Evolutionary conservation across 2,113 vertebrate species (phyloP).

Genomic region (Dipodomys merriami): DNA sequence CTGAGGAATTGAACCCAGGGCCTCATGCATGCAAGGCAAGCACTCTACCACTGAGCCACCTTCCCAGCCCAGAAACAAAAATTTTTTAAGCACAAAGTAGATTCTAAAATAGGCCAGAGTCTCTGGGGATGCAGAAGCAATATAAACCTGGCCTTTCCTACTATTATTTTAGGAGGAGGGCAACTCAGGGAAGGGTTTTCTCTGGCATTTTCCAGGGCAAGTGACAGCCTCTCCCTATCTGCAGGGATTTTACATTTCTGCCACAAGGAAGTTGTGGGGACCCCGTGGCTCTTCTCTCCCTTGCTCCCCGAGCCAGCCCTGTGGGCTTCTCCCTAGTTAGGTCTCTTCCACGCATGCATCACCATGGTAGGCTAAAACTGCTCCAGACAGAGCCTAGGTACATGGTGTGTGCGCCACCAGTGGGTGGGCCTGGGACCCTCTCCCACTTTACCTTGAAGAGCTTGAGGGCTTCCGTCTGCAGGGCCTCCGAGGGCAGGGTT

Average conservation of each 20-base stretch:
- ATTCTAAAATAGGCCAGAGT: background rate
- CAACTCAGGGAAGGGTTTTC: background rate
- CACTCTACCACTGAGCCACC: too few relatives aligned
- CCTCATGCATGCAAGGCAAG: too few relatives aligned
- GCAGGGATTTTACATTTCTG: background rate
- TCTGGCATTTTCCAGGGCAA: background rate
- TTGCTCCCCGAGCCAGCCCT: background rate
- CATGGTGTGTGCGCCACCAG: rapidly evolving
- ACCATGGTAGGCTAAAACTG: background rate
- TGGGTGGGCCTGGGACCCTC: rapidly evolving
- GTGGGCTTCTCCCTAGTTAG: background rate
- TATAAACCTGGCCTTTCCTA: background rate
- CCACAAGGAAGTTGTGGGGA: background rate
- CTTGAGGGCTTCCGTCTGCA: constrained; percentile 98
- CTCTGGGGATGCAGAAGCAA: background rate
- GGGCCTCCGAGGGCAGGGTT: constrained; percentile 95
- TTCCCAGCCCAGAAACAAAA: too few relatives aligned
- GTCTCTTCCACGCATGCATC: background rate
- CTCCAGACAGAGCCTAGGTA: background rate
- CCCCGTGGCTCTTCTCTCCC: background rate
- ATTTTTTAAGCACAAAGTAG: background rate
- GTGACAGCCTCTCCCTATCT: background rate
- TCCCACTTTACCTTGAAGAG: constrained; percentile 94
- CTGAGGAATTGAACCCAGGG: too few relatives aligned
- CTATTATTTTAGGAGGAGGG: background rate